Percentiles rank a stretch among this genome's conserved stretches.
Evolutionary conservation across 2,888 invertebrate genomes (phyloP).

Genomic region (Clivina fossor): DNA sequence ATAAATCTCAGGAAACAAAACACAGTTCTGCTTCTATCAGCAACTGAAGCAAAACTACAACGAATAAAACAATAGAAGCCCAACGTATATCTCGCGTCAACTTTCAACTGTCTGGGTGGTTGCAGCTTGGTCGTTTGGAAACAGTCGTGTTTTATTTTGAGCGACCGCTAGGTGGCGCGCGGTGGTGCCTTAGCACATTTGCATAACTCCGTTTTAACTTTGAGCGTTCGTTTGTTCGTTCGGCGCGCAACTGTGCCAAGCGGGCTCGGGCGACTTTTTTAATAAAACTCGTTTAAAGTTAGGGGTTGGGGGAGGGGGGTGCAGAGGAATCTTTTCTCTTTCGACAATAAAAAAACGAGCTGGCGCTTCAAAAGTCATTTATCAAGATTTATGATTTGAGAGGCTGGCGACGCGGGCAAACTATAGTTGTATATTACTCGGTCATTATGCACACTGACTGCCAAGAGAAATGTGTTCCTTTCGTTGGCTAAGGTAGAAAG

Average conservation of each 20-base stretch:
- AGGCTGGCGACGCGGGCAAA: neutral
- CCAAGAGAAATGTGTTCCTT: no score
- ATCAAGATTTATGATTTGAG: constrained; percentile 30
- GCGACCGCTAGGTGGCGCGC: constrained; percentile 10
- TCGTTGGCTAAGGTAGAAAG: no score
- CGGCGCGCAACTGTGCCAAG: no score
- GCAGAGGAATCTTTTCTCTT: constrained; percentile 20
- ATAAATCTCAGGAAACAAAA: no score
- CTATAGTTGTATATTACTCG: neutral
- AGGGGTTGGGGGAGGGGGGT: no score
- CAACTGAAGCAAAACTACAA: no score
- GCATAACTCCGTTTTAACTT: constrained; percentile 29
- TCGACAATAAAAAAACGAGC: constrained; percentile 26
- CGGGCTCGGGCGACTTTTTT: constrained; percentile 22
- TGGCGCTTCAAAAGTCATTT: constrained; percentile 29
- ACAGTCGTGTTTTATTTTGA: constrained; percentile 15
- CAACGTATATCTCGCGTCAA: no score
- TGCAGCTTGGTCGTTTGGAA: no score
- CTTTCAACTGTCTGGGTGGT: no score
- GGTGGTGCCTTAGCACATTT: constrained; percentile 17
- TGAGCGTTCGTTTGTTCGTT: no score
- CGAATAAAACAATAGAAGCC: no score
- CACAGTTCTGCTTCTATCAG: no score
- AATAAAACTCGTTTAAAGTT: constrained; percentile 31
- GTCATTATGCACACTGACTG: neutral